Evolutionary conservation across 1,140 invertebrate genomes (phyloP), one percentile per base, ranked within the genome.

Genomic region (Orchesella cincta): DNA sequence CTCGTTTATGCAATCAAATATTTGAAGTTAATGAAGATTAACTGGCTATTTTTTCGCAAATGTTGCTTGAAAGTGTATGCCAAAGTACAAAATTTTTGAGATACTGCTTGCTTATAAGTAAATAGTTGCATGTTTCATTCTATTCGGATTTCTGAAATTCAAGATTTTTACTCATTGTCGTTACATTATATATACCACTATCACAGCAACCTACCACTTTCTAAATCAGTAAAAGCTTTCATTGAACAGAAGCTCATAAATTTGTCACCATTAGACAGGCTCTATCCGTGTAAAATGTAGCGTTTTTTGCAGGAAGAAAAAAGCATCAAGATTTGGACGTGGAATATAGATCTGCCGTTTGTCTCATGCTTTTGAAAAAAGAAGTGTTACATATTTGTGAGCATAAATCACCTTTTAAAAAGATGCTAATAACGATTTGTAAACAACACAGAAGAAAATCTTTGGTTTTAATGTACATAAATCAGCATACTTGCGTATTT

Each of bases 191-290:
- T 46, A 18, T 46, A 46, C 39, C 39, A 8, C 5, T 46, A 46
- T 18, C 18, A 46, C 39, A 46, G 5, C 18, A 8, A 5, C 18
- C 5, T 46, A 46, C 18, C 39, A 46, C 18, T 46, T 57, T 23
- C 26, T 57, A 23, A 23, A 57, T 31, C 31, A 67, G 26, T 3
- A 29, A 26, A 67, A 26, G 26, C 31, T 67, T 33, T 67, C 31
- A 67, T 67, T 67, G 23, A 57, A 29, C 33, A 33, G 62, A 33
- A 67, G 23, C 62, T 67, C 62, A 67, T 67, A 67, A 67, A 67
- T 67, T 67, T 67, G 62, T 67, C 62, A 67, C 8, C 62, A 67
- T 67, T 67, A 67, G 62, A 67, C 62, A 67, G 31, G 62, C 62
- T 29, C 33, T 26, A 67, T 67, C 62, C 26, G 62, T 67, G 29